A percentile compares a stretch with the other conserved stretches of the same genome.
Conservation (phyloP, 2,888 invertebrate genomes). For the Ceriagrion tenellum region DNA sequence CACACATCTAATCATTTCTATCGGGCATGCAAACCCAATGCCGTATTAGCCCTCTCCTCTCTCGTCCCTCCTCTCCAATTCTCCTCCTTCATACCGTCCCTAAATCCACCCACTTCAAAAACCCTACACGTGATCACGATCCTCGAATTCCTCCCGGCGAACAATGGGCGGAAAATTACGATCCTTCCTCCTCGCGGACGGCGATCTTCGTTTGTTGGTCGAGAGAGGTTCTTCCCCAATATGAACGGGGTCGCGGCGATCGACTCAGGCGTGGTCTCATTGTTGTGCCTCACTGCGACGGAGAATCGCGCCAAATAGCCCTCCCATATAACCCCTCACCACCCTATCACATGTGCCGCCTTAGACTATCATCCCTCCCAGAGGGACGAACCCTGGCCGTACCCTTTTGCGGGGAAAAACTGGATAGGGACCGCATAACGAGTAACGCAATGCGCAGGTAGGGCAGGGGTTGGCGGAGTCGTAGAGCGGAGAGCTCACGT, state of each 20-base stretch:
- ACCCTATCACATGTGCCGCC: not conserved
- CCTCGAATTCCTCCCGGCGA: not conserved
- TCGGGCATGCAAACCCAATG: not conserved
- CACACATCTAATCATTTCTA: too few relatives aligned
- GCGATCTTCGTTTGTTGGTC: not conserved
- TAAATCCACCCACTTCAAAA: not conserved
- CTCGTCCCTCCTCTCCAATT: not conserved
- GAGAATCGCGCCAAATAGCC: too few relatives aligned
- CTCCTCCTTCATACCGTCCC: not conserved
- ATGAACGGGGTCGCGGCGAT: not conserved
- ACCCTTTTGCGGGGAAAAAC: not conserved
- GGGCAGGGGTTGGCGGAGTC: too few relatives aligned
- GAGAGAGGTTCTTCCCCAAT: not conserved
- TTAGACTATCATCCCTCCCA: not conserved
- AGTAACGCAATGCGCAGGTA: not conserved
- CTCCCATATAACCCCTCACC: not conserved
- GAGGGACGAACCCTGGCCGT: not conserved
- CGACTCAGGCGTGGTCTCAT: not conserved
- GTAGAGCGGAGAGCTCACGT: not conserved
- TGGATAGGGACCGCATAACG: too few relatives aligned
- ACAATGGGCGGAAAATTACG: conserved; percentile 17
- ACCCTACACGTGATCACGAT: not conserved
- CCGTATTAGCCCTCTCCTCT: not conserved
- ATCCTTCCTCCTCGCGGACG: not conserved
- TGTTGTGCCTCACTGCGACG: not conserved